phyloP scores from a whole-genome alignment of 2,888 invertebrate genomes.

The Drosophila meridiana region DNA sequence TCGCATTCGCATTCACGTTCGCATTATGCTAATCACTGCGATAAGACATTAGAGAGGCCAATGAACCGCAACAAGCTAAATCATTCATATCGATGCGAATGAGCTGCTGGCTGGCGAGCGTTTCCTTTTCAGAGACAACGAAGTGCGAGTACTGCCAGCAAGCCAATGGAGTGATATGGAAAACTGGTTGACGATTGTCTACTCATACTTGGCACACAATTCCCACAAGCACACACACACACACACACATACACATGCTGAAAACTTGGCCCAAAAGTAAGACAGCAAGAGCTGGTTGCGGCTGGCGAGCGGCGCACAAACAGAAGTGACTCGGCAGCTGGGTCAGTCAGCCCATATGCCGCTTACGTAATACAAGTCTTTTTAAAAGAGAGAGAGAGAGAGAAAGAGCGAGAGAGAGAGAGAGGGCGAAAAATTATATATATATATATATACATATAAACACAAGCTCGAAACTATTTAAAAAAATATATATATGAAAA shows the following conservation, averaged over 20 bases:
- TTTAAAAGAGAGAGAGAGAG: constrained; percentile 15
- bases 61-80: constrained; percentile 68
- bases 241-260: constrained; percentile 8
- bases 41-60: constrained; percentile 66
- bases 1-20: constrained; percentile 51
- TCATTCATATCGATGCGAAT: constrained; percentile 54
- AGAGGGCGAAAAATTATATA: too few relatives aligned
- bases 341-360: constrained; percentile 51
- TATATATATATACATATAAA: background rate
- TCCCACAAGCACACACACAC: constrained; percentile 45
- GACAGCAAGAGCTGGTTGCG: constrained; percentile 48
- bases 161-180: constrained; percentile 64
- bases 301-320: constrained; percentile 42
- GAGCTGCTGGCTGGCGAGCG: constrained; percentile 4
- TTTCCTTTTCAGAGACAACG: constrained; percentile 7
- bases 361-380: constrained; percentile 58
- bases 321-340: constrained; percentile 69
- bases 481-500: constrained; percentile 33
- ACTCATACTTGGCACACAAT: constrained; percentile 60
- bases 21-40: constrained; percentile 67
- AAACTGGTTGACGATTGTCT: constrained; percentile 72
- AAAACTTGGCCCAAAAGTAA: constrained; percentile 67
- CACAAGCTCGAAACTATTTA: constrained; percentile 33
- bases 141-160: constrained; percentile 58
- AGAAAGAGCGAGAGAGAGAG: background rate